Evolutionary conservation across 1,140 invertebrate genomes (phyloP), one percentile per base, ranked within the genome.

Genomic region (Eumeta japonica): DNA sequence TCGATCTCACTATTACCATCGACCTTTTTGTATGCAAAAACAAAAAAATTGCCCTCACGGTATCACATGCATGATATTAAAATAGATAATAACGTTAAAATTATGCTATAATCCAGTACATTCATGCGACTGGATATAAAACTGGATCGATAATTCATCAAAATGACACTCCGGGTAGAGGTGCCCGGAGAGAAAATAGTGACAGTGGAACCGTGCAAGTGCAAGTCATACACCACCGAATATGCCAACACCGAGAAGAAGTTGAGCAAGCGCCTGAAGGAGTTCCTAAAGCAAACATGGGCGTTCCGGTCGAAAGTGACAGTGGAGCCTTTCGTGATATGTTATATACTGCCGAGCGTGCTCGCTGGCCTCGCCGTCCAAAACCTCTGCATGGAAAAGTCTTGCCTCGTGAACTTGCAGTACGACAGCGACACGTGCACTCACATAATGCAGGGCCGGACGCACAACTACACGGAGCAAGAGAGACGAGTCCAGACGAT

Each of bases 311-410:
- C 63, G 7, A 74, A 78, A 62, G 67, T 81, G 16, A 81, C 79
- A 9, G 75, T 82, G 18, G 80, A 82, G 55, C 80, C 80, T 9
- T 62, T 80, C 24, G 65, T 82, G 12, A 57, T 79, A 37, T 79
- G 76, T 53, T 81, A 80, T 48, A 51, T 81, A 5, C 46, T 81
- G 18, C 77, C 79, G 4, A 79, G 76, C 58, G 75, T 80, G 1
- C 63, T 81, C 37, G 68, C 76, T 2, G 71, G 65, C 28, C 46
- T 81, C 17, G 78, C 79, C 9, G 76, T 76, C 7, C 78, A 80
- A 51, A 81, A 83, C 62, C 50, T 84, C 36, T 79, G 78, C 43
- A 60, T 83, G 40, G 81, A 83, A 46, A 82, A 82, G 61, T 76
- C 81, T 42, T 84, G 82, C 52, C 62, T 80, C 28, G 79, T 84